Conservation (phyloP, 1,140 invertebrate genomes). For the Anadara kagoshimensis region DNA sequence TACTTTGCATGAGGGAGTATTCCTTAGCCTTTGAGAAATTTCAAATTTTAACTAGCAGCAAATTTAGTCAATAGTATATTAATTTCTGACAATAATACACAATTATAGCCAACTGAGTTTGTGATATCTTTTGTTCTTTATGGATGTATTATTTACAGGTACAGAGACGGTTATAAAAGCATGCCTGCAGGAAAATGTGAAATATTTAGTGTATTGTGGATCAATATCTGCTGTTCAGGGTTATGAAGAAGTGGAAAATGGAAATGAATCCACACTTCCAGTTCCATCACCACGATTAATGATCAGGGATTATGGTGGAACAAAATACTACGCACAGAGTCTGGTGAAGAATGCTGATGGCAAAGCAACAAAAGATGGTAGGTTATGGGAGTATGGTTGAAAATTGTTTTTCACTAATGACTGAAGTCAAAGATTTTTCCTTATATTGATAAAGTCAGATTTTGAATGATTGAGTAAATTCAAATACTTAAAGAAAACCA, state of each 20-base stretch:
- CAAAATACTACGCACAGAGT: constrained; percentile 8
- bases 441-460: too few relatives aligned
- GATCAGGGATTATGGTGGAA: neutral
- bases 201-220: constrained; percentile 3
- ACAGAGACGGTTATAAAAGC: constrained; percentile 11
- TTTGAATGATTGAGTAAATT: too few relatives aligned
- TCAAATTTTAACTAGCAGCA: too few relatives aligned
- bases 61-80: too few relatives aligned
- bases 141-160: neutral
- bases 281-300: neutral
- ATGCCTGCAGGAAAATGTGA: neutral
- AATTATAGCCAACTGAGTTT: too few relatives aligned
- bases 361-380: constrained; percentile 2
- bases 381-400: neutral
- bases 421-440: too few relatives aligned
- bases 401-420: too few relatives aligned
- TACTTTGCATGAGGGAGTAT: too few relatives aligned
- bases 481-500: too few relatives aligned
- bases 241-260: constrained; percentile 8
- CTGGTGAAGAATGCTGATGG: neutral
- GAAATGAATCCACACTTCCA: constrained; percentile 1
- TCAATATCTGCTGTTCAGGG: constrained; percentile 4
- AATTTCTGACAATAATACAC: too few relatives aligned
- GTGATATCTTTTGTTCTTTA: too few relatives aligned
- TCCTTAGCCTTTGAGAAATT: too few relatives aligned